Base-by-base conservation (phyloP, 2,888 invertebrate species). In the Lomographa bimaculata region DNA sequence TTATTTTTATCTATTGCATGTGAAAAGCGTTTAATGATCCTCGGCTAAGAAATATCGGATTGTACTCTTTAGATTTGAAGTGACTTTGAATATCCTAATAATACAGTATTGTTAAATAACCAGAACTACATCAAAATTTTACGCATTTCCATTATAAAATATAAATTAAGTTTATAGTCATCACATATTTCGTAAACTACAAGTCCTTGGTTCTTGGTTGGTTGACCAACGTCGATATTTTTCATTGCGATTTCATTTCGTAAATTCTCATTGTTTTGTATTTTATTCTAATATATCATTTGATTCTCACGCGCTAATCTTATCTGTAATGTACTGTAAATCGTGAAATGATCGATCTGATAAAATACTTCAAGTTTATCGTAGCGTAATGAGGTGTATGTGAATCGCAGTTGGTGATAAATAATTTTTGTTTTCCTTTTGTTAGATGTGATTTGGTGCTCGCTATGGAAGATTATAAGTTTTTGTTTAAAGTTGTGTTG, bases 401-500 rank as follows among this genome's bases (percentile, higher is more conserved):
- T 78, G 79, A 81, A 78, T 60, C 45, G 74, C 66, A 67, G 70
- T 62, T 64, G 61, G 57, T 60, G 54, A 64, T 60, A 57, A 45
- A 59, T 66, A 33, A 18, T 33, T 34, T 51, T 43, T 28, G 20
- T 54, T 54, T 50, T 60, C 61, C 60, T 60, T 64, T 66, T 39
- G 53, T 64, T 71, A 71, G 74, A 85, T 84, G 83, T 78, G 50
- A 76, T 69, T 80, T 62, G 67, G 64, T 73, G 64, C 53, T 75
- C 69, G 70, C 57, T 58, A 98, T 98, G 98, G 98, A 98, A 89
- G 99, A 99, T 91, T 99, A 98, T 89, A 98, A 98, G 90, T 99
- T 98, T 91, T 91, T 99, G 60, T 99, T 99, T 83, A 99, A 99
- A 94, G 98, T 99, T 63, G 98, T 99, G 52, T 91, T 99, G 53